These are phyloP conservation scores for Heliothis virescens DNA, from an alignment of 1,140 invertebrate genomes.

Conservation along the genomic window DNA sequence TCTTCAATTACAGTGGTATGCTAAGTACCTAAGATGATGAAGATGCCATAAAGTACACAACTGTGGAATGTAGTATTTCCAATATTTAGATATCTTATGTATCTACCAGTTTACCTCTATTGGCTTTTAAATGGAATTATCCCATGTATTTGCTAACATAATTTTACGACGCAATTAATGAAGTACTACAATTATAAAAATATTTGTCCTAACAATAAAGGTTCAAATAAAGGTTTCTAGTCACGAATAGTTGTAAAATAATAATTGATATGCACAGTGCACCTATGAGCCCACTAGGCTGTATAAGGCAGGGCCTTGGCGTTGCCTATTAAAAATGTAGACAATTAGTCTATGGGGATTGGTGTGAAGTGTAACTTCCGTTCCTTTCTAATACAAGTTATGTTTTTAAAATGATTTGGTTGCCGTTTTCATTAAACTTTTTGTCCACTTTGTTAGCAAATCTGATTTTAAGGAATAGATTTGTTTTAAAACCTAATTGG, in stretches of 20 bases:
- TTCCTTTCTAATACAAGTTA: conserved; percentile 53
- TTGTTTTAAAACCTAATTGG: too few relatives aligned
- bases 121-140: not conserved
- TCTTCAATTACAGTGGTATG: conserved; percentile 32
- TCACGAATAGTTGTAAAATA: conserved; percentile 33
- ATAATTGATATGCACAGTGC: conserved; percentile 55
- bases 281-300: conserved; percentile 47
- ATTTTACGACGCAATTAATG: conserved; percentile 23
- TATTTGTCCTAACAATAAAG: not conserved
- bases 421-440: not conserved
- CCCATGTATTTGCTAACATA: not conserved
- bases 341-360: conserved; percentile 58
- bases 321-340: conserved; percentile 52
- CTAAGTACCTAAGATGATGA: not conserved
- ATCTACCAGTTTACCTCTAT: too few relatives aligned
- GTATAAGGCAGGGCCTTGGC: conserved; percentile 49
- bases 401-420: conserved; percentile 38
- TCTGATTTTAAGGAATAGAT: not conserved
- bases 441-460: not conserved
- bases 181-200: not conserved
- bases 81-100: not conserved
- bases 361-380: conserved; percentile 55
- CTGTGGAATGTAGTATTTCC: not conserved
- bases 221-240: conserved; percentile 28
- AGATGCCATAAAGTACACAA: not conserved